phyloP scores from a whole-genome alignment of 2,113 vertebrate genomes.

The Alethe castanea region DNA sequence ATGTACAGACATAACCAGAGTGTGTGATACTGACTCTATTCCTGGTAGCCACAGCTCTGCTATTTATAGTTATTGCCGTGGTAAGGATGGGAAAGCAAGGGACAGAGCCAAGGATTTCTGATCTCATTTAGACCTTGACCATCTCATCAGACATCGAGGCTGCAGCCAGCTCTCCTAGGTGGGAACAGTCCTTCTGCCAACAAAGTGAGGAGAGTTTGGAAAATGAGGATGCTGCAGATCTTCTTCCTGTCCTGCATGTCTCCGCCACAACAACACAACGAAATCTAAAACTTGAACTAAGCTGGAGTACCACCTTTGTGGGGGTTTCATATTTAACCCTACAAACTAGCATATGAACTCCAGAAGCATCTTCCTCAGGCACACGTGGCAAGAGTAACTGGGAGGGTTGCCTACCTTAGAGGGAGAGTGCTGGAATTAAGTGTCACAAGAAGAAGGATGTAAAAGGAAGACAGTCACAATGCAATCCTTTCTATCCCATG shows the following conservation, averaged over 20 bases:
- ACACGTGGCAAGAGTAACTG: background rate
- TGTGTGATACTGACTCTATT: background rate
- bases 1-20: background rate
- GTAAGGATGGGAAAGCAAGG: background rate
- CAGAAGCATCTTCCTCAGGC: background rate
- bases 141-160: background rate
- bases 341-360: background rate
- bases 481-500: background rate
- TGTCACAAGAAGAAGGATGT: background rate
- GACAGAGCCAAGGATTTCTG: background rate
- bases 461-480: background rate
- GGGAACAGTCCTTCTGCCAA: background rate
- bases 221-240: background rate
- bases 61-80: background rate
- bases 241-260: background rate
- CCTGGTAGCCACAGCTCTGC: background rate
- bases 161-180: background rate
- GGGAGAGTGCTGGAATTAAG: background rate
- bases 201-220: background rate
- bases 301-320: background rate
- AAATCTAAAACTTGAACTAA: background rate
- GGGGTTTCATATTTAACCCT: background rate
- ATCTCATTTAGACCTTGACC: background rate
- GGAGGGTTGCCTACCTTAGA: background rate
- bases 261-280: background rate